These are phyloP conservation scores for Zhuqinia jingwanae DNA, from an alignment of 2,888 invertebrate genomes.

Conservation along the genomic window DNA sequence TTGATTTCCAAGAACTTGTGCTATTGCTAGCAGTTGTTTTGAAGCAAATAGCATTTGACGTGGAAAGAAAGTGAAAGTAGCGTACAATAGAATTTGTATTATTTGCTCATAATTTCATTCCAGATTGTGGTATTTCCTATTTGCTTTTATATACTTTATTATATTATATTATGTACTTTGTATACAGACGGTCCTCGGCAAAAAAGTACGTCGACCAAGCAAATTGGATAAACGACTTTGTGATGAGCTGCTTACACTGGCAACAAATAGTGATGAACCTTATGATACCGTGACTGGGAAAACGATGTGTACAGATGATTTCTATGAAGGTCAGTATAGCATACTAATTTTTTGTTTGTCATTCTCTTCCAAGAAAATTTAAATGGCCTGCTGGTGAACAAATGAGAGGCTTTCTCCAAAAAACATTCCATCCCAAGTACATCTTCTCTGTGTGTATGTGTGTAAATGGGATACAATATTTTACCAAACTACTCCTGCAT, in stretches of 20 bases:
- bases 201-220: conserved; percentile 90
- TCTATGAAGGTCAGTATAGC: conserved; percentile 95
- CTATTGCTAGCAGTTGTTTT: not conserved
- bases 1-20: not conserved
- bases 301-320: conserved; percentile 98
- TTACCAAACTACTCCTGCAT: too few species aligned
- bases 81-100: not conserved
- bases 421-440: too few species aligned
- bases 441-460: not conserved
- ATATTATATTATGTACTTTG: not conserved
- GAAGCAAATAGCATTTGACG: too few species aligned
- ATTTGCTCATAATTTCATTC: not conserved
- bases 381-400: not conserved
- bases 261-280: conserved; percentile 87
- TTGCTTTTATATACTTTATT: not conserved
- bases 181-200: conserved; percentile 90
- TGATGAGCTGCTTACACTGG: conserved; percentile 89
- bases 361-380: not conserved
- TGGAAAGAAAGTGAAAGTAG: too few species aligned
- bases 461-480: not conserved
- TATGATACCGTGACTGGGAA: conserved; percentile 94
- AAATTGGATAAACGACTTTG: conserved; percentile 91
- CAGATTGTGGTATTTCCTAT: not conserved
- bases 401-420: not conserved
- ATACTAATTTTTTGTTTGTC: not conserved